Evolutionary conservation across 2,888 invertebrate species (phyloP), one percentile per base, ranked within the genome.

Genomic region (Eupelmus urozonus): DNA sequence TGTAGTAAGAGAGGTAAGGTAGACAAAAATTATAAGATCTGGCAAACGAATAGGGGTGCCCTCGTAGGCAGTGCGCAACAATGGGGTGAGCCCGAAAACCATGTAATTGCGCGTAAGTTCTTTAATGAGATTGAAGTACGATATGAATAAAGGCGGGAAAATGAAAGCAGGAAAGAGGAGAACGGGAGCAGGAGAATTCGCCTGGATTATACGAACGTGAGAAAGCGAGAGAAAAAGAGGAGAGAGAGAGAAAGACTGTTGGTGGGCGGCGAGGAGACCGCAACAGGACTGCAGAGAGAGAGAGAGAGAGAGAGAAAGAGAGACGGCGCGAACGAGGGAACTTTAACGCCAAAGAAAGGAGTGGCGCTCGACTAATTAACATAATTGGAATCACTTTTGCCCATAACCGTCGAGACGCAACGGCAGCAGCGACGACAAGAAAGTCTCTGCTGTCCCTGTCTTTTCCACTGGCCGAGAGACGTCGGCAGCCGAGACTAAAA

Each of bases 381-480:
- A 85, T 87, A 87, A 87, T 86, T 86, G 84, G 83, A 85, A 85
- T 86, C 85, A 83, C 83, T 86, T 84, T 84, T 82, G 81, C 82
- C 81, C 82, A 82, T 83, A 81, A 82, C 82, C 78, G 82, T 82
- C 82, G 82, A 82, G 79, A 67, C 80, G 82, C 76, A 67, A 60
- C 29, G 34, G n/a, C 59, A 63, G 66, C 60, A 65, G 65, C 49
- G 80, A 59, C 77, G 75, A 79, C 80, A 83, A 83, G 82, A 83
- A 83, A 84, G 81, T 80, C 80, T 62, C 23, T 20, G 40, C 70
- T 23, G 34, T 53, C 20, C n/a, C 62, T 45, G 11, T 51, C 70
- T 57, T 34, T 40, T 23, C 3, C 1, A 5, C n/a, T n/a, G n/a
- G n/a, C 34, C 20, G 11, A 53, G 20, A 53, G 20, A 27, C 63